phyloP scores from a whole-genome alignment of 2,888 invertebrate genomes.

The Leptinotarsa rubiginosa region DNA sequence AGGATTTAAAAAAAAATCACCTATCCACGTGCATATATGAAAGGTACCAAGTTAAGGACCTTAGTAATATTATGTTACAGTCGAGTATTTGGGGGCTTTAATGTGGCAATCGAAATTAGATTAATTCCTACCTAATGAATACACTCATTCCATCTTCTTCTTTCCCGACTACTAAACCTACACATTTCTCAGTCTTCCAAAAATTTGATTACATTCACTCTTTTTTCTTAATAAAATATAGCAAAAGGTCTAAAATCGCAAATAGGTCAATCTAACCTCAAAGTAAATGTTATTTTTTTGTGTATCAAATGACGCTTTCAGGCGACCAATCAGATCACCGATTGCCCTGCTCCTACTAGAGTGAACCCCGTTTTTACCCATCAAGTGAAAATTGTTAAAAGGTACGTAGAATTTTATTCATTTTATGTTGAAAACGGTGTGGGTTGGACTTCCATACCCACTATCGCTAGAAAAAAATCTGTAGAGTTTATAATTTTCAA shows the following conservation, averaged over 20 bases:
- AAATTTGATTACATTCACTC: not conserved
- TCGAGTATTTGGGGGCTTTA: no score
- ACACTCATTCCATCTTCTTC: conserved; percentile 1
- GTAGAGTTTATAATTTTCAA: conserved; percentile 55
- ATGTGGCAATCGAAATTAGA: no score
- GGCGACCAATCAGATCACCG: conserved; percentile 63
- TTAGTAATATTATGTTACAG: no score
- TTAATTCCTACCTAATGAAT: no score
- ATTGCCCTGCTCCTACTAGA: conserved; percentile 64
- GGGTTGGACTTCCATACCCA: conserved; percentile 59
- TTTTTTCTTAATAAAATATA: conserved; percentile 38
- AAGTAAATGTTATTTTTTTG: conserved; percentile 65
- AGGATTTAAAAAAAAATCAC: no score
- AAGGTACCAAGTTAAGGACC: no score
- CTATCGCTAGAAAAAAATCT: conserved; percentile 52
- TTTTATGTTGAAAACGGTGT: conserved; percentile 66
- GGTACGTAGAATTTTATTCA: conserved; percentile 68
- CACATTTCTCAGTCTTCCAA: conserved; percentile 8
- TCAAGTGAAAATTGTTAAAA: conserved; percentile 67
- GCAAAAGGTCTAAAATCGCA: conserved; percentile 57
- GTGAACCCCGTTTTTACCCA: conserved; percentile 67
- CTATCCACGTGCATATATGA: no score
- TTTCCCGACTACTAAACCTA: not conserved
- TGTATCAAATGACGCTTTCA: conserved; percentile 66
- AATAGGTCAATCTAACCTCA: conserved; percentile 59